Evolutionary conservation across 2,113 vertebrate genomes (phyloP).

Genomic region (Charina bottae): DNA sequence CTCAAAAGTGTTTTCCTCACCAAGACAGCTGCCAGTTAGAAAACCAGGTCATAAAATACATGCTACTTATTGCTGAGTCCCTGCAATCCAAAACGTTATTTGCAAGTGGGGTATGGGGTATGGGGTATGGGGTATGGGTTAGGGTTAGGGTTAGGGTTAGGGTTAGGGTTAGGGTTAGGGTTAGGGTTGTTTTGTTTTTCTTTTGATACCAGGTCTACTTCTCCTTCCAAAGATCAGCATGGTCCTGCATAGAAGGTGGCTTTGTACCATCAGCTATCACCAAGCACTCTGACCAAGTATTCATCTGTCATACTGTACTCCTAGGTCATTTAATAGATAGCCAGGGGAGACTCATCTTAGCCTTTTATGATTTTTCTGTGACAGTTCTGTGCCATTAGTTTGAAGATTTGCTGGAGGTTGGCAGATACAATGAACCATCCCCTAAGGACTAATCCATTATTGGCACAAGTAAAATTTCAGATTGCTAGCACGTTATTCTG

Average conservation of each 20-base stretch:
- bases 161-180: too few relatives aligned
- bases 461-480: constrained; percentile 19
- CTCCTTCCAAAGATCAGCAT: background rate
- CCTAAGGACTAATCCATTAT: constrained; percentile 35
- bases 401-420: constrained; percentile 21
- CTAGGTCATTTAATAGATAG: constrained; percentile 30
- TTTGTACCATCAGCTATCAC: background rate
- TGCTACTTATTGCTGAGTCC: background rate
- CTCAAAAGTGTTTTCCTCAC: too few relatives aligned
- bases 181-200: background rate
- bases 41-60: background rate
- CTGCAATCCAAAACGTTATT: background rate
- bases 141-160: too few relatives aligned
- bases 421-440: background rate
- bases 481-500: constrained; percentile 50
- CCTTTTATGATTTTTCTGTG: background rate
- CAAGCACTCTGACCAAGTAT: background rate
- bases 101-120: background rate
- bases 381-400: constrained; percentile 39
- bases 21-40: background rate
- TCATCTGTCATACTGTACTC: constrained; percentile 29
- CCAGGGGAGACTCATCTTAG: constrained; percentile 15
- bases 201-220: background rate
- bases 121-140: too few relatives aligned
- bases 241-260: background rate